Base-by-base conservation (phyloP, 2,113 vertebrate species). In the Triplophysa tibetana region DNA sequence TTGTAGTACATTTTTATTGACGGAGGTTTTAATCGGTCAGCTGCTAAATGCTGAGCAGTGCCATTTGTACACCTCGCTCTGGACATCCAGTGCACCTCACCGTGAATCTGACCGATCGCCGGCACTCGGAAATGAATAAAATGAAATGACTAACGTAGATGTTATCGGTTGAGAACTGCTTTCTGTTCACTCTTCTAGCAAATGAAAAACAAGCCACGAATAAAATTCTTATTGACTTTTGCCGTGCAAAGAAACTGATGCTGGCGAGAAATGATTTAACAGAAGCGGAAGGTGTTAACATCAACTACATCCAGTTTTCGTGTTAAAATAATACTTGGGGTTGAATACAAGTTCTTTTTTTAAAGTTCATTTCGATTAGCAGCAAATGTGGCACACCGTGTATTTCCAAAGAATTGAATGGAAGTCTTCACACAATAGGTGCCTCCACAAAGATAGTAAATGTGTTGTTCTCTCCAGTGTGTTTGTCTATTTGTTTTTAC, bases 1-100 rank as follows among this genome's bases (percentile, higher is more conserved):
- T 38, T 72, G 70, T 58, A 72, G 70, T 72, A 58, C 50, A 58
- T 72, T 72, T n/a, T 72, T 41, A 72, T 73, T 58, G 52, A 72
- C 58, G 52, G 29, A 5, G 52, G 17, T 38, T 72, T 72, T 38
- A 72, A 38, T 26, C 33, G 69, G 52, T 72, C 69, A 72, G 52
- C 29, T 54, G 70, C 33, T 72, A 72, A 58, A 54, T 70, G 48
- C 68, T 70, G 68, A 33, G 17, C 45, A 1, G 24, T 54, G 68
- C 24, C 54, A 24, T 70, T 54, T 58, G 38, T 8, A 14, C 12
- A 23, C 52, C 16, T 1, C 26, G 12, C 11, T 14, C 17, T 0
- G 48, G 54, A 72, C 50, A 72, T 12, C 16, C 9, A 33, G 24
- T 33, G 29, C 50, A 8, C 17, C 17, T 24, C 43, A 45, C 2